phyloP scores from a whole-genome alignment of 2,797 vertebrate species.

The Taenioides sp. region DNA sequence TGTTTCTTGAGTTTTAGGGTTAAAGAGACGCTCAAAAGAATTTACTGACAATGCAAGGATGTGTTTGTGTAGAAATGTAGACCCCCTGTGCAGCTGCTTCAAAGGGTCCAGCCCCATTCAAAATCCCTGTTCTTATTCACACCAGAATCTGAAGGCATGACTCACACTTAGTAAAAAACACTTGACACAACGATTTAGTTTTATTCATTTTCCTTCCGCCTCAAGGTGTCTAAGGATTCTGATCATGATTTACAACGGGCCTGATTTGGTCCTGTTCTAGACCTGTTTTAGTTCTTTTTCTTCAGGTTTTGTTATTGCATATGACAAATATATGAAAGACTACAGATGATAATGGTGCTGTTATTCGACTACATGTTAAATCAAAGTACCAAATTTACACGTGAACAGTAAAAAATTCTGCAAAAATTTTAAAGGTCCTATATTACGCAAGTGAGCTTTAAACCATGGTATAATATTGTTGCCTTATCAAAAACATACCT shows the following conservation, averaged over 20 bases:
- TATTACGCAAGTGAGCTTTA: too few relatives aligned
- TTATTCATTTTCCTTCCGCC: neutral
- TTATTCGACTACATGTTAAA: too few relatives aligned
- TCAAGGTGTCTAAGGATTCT: neutral
- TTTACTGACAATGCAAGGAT: conserved; percentile 50
- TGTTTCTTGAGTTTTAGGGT: conserved; percentile 25
- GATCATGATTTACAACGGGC: neutral
- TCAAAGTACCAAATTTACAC: too few relatives aligned
- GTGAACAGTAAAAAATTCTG: too few relatives aligned
- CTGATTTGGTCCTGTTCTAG: neutral
- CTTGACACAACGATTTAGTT: conserved; percentile 10
- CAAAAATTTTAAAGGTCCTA: too few relatives aligned
- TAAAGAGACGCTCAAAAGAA: conserved; percentile 44
- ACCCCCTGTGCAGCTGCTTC: conserved; percentile 45
- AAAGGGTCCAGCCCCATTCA: conserved; percentile 37
- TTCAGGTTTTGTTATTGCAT: too few relatives aligned
- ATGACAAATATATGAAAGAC: too few relatives aligned
- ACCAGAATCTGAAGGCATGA: conserved; percentile 33
- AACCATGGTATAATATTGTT: too few relatives aligned
- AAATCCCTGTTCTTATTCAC: conserved; percentile 41
- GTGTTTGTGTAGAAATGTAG: conserved; percentile 22
- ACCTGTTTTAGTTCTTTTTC: conserved; percentile 26
- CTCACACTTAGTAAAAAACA: conserved; percentile 45
- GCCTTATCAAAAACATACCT: too few relatives aligned
- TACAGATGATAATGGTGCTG: too few relatives aligned